Evolutionary conservation across 2,113 vertebrate genomes (phyloP), one percentile per base, ranked within the genome.

Genomic region (Pachycephala philippinensis): DNA sequence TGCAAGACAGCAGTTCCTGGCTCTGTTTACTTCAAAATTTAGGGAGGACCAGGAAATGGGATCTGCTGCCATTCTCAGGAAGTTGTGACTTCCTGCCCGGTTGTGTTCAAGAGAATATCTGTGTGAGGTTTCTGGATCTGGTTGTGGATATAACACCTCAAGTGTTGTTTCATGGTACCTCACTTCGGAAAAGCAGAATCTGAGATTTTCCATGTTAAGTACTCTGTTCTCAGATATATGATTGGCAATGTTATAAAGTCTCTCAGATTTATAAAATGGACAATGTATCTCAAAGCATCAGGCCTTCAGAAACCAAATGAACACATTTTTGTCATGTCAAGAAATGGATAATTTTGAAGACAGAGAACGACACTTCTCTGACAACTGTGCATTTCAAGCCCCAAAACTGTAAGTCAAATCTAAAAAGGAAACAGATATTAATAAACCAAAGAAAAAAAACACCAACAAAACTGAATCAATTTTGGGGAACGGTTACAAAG

Each of bases 31-130:
- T 82, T 63, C 69, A 88, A 64, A 85, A 71, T 68, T 33, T 27
- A 60, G 4, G 39, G 13, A 56, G 31, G 39, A 60, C 12, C 14
- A 56, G 24, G 33, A 72, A 31, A 69, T 28, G 18, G 22, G 23
- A 44, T n/a, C 31, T 70, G 20, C 10, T 88, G 28, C 24, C 17
- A 49, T 82, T 66, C 61, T 82, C n/a, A n/a, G 15, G n/a, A 76
- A 52, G 10, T 14, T 0, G 0, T 64, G 42, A 10, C 9, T 91
- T 91, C 20, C 35, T 76, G 12, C 14, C 13, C 21, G 44, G 1
- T 16, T 80, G 49, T 69, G 27, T 31, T 93, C 19, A 57, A 42
- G 27, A 77, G 28, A 91, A 22, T 27, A 59, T 30, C 33, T 74
- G 5, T 53, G 35, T 14, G n/a, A 45, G 2, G 5, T 44, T 91